Evolutionary conservation across 2,113 vertebrate species (phyloP).

Genomic region (Microtus ochrogaster): DNA sequence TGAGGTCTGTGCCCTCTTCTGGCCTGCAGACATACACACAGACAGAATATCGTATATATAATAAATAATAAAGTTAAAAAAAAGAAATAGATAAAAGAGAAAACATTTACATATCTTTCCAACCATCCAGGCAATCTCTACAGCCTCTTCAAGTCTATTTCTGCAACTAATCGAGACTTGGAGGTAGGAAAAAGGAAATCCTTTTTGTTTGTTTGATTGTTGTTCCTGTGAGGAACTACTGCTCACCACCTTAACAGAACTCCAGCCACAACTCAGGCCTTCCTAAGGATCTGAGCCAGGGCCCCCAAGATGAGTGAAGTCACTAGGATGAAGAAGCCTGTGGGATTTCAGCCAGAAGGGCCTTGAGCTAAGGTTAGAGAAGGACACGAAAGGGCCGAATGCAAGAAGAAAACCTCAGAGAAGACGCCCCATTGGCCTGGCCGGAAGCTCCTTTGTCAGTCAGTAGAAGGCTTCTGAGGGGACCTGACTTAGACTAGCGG

Average conservation of each 20-base stretch:
- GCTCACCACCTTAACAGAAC: background rate
- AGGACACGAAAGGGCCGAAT: background rate
- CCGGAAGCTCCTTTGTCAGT: background rate
- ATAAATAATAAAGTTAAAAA: too few relatives aligned
- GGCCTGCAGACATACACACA: too few relatives aligned
- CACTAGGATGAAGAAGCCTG: background rate
- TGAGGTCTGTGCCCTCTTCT: too few relatives aligned
- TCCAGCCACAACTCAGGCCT: background rate
- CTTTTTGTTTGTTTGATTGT: background rate
- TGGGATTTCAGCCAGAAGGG: background rate
- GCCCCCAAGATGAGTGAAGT: background rate
- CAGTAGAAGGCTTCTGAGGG: background rate
- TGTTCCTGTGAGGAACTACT: conserved; percentile 14
- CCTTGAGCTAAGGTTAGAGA: background rate
- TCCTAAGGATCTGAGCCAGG: background rate
- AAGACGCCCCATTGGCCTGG: background rate
- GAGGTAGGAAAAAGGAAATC: background rate
- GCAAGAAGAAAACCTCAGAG: background rate
- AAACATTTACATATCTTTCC: background rate
- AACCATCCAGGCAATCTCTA: background rate
- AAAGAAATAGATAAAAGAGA: background rate
- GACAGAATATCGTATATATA: too few relatives aligned
- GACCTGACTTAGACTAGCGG: background rate
- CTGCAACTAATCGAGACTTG: conserved; percentile 2
- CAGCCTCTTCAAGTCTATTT: background rate